Percentiles rank a stretch among this genome's conserved stretches.
Conservation (phyloP, 2,113 vertebrate genomes). For the Sarotherodon lohbergeri region DNA sequence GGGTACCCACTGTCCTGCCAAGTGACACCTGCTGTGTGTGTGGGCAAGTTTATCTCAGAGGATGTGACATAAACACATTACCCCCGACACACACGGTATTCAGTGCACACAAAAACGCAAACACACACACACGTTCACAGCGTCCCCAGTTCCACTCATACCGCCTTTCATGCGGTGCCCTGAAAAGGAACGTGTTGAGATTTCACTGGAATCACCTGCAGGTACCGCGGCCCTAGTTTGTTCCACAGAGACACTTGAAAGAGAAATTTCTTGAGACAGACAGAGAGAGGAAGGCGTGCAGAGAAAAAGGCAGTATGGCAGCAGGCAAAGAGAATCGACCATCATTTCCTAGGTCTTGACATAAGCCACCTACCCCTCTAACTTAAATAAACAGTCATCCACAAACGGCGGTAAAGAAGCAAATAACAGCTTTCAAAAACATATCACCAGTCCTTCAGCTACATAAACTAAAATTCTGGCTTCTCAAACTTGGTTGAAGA, state of each 20-base stretch:
- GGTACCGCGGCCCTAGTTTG: constrained; percentile 20
- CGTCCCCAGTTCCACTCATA: not conserved
- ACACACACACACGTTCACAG: not conserved
- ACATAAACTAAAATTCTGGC: not conserved
- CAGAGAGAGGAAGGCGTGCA: not conserved
- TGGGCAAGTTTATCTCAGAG: constrained; percentile 26
- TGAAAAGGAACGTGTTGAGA: constrained; percentile 17
- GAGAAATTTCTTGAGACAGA: not conserved
- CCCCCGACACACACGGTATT: not conserved
- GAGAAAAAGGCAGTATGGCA: not conserved
- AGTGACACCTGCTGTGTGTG: constrained; percentile 23
- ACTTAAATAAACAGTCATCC: not conserved
- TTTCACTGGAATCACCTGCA: constrained; percentile 33
- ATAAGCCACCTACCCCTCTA: not conserved
- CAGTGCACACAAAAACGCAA: not conserved
- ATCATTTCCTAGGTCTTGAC: not conserved
- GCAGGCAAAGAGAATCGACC: not conserved
- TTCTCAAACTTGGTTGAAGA: not conserved
- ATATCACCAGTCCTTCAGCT: not conserved
- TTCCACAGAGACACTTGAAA: constrained; percentile 27
- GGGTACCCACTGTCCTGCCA: constrained; percentile 12
- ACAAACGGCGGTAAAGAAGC: not conserved
- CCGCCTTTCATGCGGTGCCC: constrained; percentile 47
- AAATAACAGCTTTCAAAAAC: not conserved
- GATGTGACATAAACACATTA: not conserved